Evolutionary conservation across 1,140 invertebrate species (phyloP), one percentile per base, ranked within the genome.

Genomic region (Macrocentrus cingulum): DNA sequence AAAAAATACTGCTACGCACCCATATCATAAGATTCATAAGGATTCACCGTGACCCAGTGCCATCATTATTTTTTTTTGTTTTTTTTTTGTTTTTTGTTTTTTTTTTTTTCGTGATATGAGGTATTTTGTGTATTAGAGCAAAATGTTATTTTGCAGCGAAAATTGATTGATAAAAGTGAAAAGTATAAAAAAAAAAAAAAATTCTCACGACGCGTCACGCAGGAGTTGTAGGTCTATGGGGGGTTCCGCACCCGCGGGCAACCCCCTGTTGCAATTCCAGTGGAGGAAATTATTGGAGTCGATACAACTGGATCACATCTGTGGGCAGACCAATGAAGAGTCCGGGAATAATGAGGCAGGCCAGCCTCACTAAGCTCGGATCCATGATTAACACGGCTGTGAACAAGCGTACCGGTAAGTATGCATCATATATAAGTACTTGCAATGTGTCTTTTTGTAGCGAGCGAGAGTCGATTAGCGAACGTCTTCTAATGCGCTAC

Each of bases 321-420:
- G 63, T 59, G 59, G 65, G 16, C 62, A 81, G 78, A 67, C 74
- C 80, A 67, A 77, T 81, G 68, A 74, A 79, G 66, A 81, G 67
- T 62, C 81, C 72, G 66, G 80, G 67, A 66, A 84, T 87, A 65
- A 87, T 86, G 74, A 81, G 85, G 53, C 85, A 87, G 70, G 84
- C 85, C 48, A 86, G 85, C 76, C 83, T 87, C 69, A 85, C 85
- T 22, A 84, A 84, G 71, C 81, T 87, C 56, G 84, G 84, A n/a
- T 82, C 81, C 58, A 86, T 86, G 80, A 81, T 87, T 54, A 86
- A 86, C 66, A 85, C 84, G 39, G 84, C 85, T 51, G 84, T 86
- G 56, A 82, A 81, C 73, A 82, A 82, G 66, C 74, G 77, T 67
- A 71, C 71, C 64, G 74, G 76, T 76, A 55, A 69, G 68, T 65